phyloP scores from a whole-genome alignment of 2,797 vertebrate genomes.

The Pantherophis vulpinus region DNA sequence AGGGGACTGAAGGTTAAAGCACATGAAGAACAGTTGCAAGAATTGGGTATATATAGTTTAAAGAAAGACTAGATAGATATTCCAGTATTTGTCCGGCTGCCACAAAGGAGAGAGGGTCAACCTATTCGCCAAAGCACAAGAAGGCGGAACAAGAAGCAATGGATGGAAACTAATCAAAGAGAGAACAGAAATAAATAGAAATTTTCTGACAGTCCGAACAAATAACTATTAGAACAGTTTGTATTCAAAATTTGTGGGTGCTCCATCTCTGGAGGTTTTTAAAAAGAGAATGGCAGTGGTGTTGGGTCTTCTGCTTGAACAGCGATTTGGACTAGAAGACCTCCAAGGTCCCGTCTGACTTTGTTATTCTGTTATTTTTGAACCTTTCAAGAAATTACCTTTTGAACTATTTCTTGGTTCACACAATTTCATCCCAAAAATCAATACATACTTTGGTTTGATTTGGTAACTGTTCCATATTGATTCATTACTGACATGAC shows the following conservation, averaged over 20 bases:
- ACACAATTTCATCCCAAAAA: not conserved
- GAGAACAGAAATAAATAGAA: not conserved
- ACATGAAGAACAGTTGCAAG: not conserved
- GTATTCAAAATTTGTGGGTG: not conserved
- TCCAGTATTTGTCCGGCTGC: not conserved
- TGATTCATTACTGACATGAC: constrained; percentile 29
- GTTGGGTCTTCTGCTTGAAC: not conserved
- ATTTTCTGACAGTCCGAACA: not conserved
- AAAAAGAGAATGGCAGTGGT: not conserved
- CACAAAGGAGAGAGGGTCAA: not conserved
- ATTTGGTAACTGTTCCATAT: constrained; percentile 1
- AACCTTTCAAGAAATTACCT: not conserved
- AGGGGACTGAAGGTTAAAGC: not conserved
- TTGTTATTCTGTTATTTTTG: not conserved
- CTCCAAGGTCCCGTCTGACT: not conserved
- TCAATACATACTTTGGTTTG: not conserved
- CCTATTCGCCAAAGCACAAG: not conserved
- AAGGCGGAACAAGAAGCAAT: not conserved
- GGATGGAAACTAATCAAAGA: not conserved
- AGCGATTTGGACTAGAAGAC: not conserved
- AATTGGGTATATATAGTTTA: not conserved
- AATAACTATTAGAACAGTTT: not conserved
- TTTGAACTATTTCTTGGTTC: not conserved
- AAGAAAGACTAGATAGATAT: not conserved
- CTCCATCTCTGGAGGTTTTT: not conserved